phyloP scores from a whole-genome alignment of 2,888 invertebrate genomes.

The Sesia apiformis region DNA sequence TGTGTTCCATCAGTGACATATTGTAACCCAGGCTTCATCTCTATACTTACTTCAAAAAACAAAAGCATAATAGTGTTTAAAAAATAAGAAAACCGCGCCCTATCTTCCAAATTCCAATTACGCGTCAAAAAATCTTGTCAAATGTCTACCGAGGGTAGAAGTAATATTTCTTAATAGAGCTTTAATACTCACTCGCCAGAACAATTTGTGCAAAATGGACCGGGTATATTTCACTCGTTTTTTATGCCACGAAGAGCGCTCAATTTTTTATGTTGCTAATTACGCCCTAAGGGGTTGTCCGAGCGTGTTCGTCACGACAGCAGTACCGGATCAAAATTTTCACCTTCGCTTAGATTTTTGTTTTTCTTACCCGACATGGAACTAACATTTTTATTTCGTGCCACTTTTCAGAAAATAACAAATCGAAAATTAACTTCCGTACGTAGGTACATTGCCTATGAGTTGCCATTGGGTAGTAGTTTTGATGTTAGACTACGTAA shows the following conservation, averaged over 20 bases:
- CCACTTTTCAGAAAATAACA: too few relatives aligned
- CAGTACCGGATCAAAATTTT: neutral
- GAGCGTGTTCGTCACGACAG: slow-evolving; percentile 12
- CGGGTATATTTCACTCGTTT: slow-evolving; percentile 48
- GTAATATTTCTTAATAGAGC: slow-evolving; percentile 53
- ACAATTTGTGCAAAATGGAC: slow-evolving; percentile 46
- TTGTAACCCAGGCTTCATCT: too few relatives aligned
- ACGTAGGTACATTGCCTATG: too few relatives aligned
- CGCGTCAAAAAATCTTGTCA: slow-evolving; percentile 18
- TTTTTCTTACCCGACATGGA: too few relatives aligned
- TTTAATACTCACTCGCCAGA: slow-evolving; percentile 31
- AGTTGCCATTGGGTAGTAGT: too few relatives aligned
- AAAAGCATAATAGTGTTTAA: too few relatives aligned
- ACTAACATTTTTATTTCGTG: too few relatives aligned
- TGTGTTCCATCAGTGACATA: too few relatives aligned
- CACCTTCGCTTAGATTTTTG: too few relatives aligned
- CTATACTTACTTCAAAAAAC: too few relatives aligned
- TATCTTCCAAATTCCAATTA: neutral
- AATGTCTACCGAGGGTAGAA: slow-evolving; percentile 14
- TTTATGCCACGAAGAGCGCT: slow-evolving; percentile 35
- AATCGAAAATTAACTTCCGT: too few relatives aligned
- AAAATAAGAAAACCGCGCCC: neutral
- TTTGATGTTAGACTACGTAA: too few relatives aligned
- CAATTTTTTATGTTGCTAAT: slow-evolving; percentile 58
- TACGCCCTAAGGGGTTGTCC: slow-evolving; percentile 34